phyloP scores from a whole-genome alignment of 1,140 invertebrate species.

The Drosophila orosa region DNA sequence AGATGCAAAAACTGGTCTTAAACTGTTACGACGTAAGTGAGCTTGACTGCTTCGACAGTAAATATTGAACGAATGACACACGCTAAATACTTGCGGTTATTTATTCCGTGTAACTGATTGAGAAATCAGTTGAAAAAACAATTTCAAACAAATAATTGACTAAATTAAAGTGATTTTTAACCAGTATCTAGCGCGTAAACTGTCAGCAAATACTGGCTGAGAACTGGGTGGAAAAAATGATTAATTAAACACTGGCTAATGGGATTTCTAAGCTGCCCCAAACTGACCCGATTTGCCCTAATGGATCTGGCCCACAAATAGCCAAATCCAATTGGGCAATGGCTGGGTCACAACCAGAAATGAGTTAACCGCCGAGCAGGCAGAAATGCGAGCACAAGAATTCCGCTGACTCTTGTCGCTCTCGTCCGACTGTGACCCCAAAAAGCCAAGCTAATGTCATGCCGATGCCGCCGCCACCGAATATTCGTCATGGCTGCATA shows the following conservation, averaged over 20 bases:
- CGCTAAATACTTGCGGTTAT: slow-evolving; percentile 2
- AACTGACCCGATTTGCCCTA: slow-evolving; percentile 45
- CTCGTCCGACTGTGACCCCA: slow-evolving; percentile 67
- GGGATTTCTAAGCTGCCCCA: slow-evolving; percentile 42
- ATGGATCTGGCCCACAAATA: slow-evolving; percentile 48
- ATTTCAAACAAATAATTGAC: not conserved
- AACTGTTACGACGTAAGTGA: slow-evolving; percentile 7
- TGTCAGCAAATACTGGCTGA: slow-evolving; percentile 11
- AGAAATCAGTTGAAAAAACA: not conserved
- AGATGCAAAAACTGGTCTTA: slow-evolving; percentile 13
- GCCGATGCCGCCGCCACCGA: slow-evolving; percentile 68
- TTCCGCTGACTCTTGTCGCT: slow-evolving; percentile 63
- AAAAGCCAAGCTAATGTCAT: slow-evolving; percentile 79
- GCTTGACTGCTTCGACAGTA: slow-evolving; percentile 12
- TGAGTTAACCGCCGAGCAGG: slow-evolving; percentile 55
- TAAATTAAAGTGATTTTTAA: slow-evolving; percentile 10
- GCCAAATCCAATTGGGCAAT: slow-evolving; percentile 68
- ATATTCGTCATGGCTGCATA: slow-evolving; percentile 80
- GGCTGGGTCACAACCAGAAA: slow-evolving; percentile 51
- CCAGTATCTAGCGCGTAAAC: not conserved
- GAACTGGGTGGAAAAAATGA: slow-evolving; percentile 3
- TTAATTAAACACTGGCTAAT: slow-evolving; percentile 41
- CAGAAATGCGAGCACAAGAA: slow-evolving; percentile 64
- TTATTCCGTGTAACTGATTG: slow-evolving; percentile 5
- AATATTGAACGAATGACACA: slow-evolving; percentile 8